Evolutionary conservation across 2,113 vertebrate genomes (phyloP).

Genomic region (Phalacrocorax carbo): DNA sequence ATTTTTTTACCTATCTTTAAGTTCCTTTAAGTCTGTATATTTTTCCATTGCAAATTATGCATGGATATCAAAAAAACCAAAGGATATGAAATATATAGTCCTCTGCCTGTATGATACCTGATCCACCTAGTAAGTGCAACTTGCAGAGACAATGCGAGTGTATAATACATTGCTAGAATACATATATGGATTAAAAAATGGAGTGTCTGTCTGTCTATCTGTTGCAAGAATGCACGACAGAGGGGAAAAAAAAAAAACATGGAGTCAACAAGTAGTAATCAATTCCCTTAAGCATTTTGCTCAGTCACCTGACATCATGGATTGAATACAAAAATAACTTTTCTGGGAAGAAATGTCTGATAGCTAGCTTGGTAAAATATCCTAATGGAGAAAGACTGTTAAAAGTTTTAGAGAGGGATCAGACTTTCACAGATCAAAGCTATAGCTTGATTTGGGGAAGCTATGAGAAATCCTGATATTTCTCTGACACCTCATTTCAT

Average conservation of each 20-base stretch:
- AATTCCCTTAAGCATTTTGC: not conserved
- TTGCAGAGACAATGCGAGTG: not conserved
- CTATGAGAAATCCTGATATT: not conserved
- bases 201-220: not conserved
- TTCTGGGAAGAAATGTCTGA: not conserved
- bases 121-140: not conserved
- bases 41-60: not conserved
- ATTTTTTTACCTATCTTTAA: not conserved
- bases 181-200: not conserved
- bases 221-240: not conserved
- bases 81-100: not conserved
- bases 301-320: not conserved
- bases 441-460: not conserved
- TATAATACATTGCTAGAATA: not conserved
- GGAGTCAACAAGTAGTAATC: not conserved
- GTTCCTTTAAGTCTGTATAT: not conserved
- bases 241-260: not conserved
- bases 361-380: not conserved
- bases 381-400: not conserved
- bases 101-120: not conserved
- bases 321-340: not conserved
- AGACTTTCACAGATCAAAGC: conserved; percentile 6
- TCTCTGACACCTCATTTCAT: not conserved
- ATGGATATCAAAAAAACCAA: not conserved
- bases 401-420: not conserved